Evolutionary conservation across 2,888 invertebrate species (phyloP).

Genomic region (Zygogramma bicolorata): DNA sequence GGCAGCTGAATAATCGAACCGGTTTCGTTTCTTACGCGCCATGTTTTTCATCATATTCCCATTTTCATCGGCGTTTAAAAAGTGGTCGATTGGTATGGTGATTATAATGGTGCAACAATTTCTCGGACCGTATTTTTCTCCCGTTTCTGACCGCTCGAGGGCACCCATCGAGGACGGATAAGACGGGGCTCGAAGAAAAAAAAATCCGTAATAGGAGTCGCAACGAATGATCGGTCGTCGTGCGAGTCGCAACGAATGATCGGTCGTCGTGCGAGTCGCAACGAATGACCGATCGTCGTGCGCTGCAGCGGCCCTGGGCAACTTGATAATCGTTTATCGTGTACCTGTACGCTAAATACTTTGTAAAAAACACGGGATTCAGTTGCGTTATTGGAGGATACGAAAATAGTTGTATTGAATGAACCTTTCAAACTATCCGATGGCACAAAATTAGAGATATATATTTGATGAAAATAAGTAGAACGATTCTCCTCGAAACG

Average conservation of each 20-base stretch:
- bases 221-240: slow-evolving; percentile 22
- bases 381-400: too few species aligned
- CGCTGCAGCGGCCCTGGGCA: not conserved
- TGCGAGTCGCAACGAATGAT: too few species aligned
- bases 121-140: not conserved
- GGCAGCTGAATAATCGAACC: too few species aligned
- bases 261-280: too few species aligned
- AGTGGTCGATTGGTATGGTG: not conserved
- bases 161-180: slow-evolving; percentile 21
- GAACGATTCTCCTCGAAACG: too few species aligned
- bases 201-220: slow-evolving; percentile 6
- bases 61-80: not conserved
- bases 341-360: too few species aligned
- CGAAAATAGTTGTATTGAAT: too few species aligned
- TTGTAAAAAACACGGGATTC: too few species aligned
- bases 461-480: too few species aligned
- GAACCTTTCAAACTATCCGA: too few species aligned
- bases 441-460: too few species aligned
- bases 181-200: slow-evolving; percentile 12
- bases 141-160: slow-evolving; percentile 13
- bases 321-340: slow-evolving; percentile 16
- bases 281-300: too few species aligned
- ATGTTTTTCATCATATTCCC: not conserved
- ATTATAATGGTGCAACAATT: not conserved
- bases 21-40: not conserved